Evolutionary conservation across 2,888 invertebrate genomes (phyloP).

Genomic region (Eristalis tenax): DNA sequence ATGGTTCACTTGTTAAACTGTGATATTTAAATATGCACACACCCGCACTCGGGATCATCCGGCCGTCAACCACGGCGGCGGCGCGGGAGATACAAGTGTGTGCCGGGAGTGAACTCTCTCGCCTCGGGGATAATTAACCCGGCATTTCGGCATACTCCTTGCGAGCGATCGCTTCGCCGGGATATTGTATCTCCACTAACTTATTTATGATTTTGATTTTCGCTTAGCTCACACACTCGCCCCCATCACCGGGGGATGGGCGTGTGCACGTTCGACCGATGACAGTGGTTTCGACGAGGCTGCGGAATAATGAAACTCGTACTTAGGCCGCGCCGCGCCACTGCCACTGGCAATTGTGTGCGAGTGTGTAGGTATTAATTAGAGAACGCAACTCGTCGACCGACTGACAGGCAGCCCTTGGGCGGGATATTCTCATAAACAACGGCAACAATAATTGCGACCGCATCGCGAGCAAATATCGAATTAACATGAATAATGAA

Average conservation of each 20-base stretch:
- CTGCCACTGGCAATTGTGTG: background rate
- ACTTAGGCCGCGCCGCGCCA: background rate
- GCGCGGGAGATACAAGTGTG: no score
- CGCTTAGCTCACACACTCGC: background rate
- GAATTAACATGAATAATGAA: constrained; percentile 42
- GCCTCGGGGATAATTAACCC: background rate
- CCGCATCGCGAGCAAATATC: constrained; percentile 22
- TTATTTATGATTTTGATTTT: background rate
- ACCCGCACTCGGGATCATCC: background rate
- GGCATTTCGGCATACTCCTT: background rate
- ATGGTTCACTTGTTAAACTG: background rate
- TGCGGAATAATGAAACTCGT: background rate
- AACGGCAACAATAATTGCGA: constrained; percentile 41
- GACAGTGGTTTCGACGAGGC: background rate
- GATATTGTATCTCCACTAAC: background rate
- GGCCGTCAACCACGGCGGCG: no score
- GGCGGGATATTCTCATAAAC: constrained; percentile 25
- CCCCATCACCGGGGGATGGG: background rate
- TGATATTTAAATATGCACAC: background rate
- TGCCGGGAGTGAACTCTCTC: background rate
- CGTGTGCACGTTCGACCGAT: background rate
- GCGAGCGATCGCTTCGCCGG: background rate
- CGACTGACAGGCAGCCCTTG: background rate
- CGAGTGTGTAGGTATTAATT: background rate
- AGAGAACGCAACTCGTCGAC: background rate